Evolutionary conservation across 2,797 vertebrate genomes (phyloP), one percentile per base, ranked within the genome.

Genomic region (Phataginus tetradactyla): DNA sequence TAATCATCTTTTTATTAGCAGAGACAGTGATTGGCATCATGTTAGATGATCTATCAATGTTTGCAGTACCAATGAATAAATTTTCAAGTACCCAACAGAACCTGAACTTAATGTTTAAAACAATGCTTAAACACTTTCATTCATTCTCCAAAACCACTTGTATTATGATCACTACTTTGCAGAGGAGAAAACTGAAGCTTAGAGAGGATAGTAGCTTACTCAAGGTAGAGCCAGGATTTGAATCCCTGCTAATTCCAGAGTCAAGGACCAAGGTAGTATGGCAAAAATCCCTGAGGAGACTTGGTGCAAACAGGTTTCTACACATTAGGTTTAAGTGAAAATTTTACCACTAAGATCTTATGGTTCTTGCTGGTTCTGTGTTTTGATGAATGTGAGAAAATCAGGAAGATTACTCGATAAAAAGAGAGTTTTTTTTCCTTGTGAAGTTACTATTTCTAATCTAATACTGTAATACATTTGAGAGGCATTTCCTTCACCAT

Each of bases 391-490:
- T 55, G 4, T 75, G 11, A 86, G 27, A 95, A 94, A 94, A 79
- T 92, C 13, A 68, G 39, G 45, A 93, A 78, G 49, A 74, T 63
- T 94, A 74, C 53, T 88, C 57, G 85, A 64, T 94, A 95, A 86
- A 78, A 18, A 79, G 23, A 12, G 21, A 75, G 20, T 27, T 72
- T 92, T 84, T 63, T 92, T 92, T 80, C 63, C 86, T 55, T 69
- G 66, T 92, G 63, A 91, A 79, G n/a, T 61, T 37, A 39, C 32
- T 91, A 53, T 91, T 96, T 97, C 80, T 92, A 90, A 90, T 12
- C 49, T 81, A 68, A 64, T 53, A 18, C 2, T 45, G 45, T 69
- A 93, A 96, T 57, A 32, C 17, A 80, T 84, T 89, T 91, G 64
- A 86, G 32, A 94, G 55, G 18, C 11, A 89, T 53, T 39, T 66